These are phyloP conservation scores for Brienomyrus longianalis DNA, from an alignment of 2,113 vertebrate species.

Conservation along the genomic window DNA sequence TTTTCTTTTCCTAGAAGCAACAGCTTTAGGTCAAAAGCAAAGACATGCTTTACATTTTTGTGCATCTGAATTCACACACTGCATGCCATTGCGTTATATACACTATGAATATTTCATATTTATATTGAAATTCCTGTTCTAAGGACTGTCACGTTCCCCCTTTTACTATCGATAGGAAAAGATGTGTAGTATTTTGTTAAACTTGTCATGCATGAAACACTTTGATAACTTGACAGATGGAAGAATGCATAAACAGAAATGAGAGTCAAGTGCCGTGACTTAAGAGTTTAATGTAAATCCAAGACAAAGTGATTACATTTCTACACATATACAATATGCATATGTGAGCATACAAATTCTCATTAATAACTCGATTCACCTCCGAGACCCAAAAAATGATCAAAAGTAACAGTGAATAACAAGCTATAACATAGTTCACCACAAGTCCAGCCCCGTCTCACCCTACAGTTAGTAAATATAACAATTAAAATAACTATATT, in stretches of 20 bases:
- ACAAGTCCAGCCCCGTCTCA: constrained; percentile 87
- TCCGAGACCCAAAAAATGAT: constrained; percentile 99
- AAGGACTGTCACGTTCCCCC: not conserved
- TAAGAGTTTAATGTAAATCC: constrained; percentile 99
- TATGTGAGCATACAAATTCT: constrained; percentile 99
- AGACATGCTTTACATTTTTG: not conserved
- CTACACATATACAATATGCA: constrained; percentile 99
- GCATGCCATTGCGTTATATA: not conserved
- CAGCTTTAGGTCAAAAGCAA: not conserved
- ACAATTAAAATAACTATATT: constrained; percentile 98
- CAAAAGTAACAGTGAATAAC: constrained; percentile 99
- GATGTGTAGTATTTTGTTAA: not conserved
- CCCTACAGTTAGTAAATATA: constrained; percentile 98
- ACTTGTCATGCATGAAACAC: not conserved
- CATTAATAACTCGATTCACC: constrained; percentile 99
- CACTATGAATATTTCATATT: not conserved
- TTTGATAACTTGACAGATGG: not conserved
- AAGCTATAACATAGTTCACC: constrained; percentile 99
- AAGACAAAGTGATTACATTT: constrained; percentile 99
- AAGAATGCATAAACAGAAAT: not conserved
- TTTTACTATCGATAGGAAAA: not conserved
- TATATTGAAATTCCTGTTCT: not conserved
- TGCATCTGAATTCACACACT: not conserved
- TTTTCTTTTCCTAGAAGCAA: not conserved
- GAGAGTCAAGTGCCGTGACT: constrained; percentile 72